phyloP scores from a whole-genome alignment of 92 coral and sea anemone species.

The Bergia puertoricense region DNA sequence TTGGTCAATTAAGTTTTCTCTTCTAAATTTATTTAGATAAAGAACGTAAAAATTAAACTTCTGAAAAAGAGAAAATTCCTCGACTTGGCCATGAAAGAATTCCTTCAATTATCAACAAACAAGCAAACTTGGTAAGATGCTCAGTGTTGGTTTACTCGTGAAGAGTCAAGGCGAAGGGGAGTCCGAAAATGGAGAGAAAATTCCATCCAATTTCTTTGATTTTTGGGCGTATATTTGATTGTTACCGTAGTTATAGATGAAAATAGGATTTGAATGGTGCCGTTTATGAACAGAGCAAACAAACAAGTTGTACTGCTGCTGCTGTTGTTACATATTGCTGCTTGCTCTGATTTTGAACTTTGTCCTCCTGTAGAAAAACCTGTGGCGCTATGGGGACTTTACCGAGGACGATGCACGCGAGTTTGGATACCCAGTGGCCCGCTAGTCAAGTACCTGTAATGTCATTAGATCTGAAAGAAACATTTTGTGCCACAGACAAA shows the following conservation, averaged over 20 bases:
- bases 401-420: constrained; percentile 98
- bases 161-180: too few species aligned
- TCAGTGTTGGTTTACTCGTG: too few species aligned
- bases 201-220: background rate
- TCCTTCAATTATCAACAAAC: too few species aligned
- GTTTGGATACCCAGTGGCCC: constrained; percentile 82
- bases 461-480: background rate
- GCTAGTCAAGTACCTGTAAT: background rate
- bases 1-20: too few species aligned
- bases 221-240: background rate
- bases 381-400: constrained; percentile 99
- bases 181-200: too few species aligned
- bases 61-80: too few species aligned
- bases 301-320: too few species aligned
- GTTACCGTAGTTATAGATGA: background rate
- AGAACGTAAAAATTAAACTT: too few species aligned
- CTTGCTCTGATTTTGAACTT: background rate
- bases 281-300: background rate
- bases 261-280: background rate
- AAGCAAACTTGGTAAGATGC: too few species aligned
- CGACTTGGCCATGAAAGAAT: too few species aligned
- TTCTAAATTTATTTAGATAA: too few species aligned
- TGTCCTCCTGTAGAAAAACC: constrained; percentile 69
- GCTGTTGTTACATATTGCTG: background rate
- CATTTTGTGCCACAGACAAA: background rate